Evolutionary conservation across 2,113 vertebrate genomes (phyloP).

Genomic region (Zosterops borbonicus): DNA sequence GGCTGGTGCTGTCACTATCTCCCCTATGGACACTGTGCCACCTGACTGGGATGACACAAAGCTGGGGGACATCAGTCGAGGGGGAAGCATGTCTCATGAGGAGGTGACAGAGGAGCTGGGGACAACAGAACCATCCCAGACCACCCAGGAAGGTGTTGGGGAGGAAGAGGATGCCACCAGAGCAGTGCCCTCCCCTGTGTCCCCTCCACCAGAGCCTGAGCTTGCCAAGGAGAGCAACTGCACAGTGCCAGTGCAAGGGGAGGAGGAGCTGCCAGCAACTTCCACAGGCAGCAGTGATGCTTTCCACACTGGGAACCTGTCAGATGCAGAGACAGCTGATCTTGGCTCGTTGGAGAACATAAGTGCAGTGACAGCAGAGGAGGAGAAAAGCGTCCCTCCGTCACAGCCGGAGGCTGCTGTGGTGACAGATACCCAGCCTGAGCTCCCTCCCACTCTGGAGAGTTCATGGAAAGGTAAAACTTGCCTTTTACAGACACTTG

Average conservation of each 20-base stretch:
- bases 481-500: background rate
- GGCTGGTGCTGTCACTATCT: background rate
- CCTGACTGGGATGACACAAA: constrained; percentile 80
- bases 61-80: background rate
- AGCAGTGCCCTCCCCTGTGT: background rate
- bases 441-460: constrained; percentile 11
- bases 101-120: background rate
- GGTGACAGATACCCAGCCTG: constrained; percentile 12
- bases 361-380: background rate
- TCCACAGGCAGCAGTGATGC: background rate
- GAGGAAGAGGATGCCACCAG: background rate
- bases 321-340: background rate
- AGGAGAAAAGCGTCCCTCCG: background rate
- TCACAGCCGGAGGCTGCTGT: constrained; percentile 1
- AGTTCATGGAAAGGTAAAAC: constrained; percentile 70
- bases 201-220: background rate
- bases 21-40: background rate
- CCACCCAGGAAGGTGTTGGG: background rate
- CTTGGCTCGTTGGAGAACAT: background rate
- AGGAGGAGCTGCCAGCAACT: background rate
- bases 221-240: background rate
- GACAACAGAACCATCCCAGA: background rate
- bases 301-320: background rate
- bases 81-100: background rate
- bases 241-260: background rate